These are phyloP conservation scores for Peromyscus leucopus DNA, from an alignment of 2,113 vertebrate genomes.

Conservation along the genomic window DNA sequence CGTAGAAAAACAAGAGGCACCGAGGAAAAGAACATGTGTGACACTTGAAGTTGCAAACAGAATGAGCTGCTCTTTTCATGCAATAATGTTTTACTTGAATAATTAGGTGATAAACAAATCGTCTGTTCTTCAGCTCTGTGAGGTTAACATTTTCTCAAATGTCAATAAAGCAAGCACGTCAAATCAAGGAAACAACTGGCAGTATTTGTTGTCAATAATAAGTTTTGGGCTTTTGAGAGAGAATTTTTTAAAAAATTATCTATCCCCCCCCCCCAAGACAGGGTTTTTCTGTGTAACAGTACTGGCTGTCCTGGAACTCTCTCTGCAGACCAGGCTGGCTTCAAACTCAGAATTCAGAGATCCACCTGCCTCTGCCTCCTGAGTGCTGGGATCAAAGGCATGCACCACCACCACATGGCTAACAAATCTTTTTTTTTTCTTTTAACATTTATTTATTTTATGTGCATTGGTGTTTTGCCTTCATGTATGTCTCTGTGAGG, in stretches of 20 bases:
- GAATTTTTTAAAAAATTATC: not conserved
- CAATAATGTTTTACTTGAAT: not conserved
- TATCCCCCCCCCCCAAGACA: too few relatives aligned
- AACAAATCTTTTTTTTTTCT: too few relatives aligned
- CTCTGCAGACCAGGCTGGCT: not conserved
- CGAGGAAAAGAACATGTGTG: not conserved
- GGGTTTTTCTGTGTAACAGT: too few relatives aligned
- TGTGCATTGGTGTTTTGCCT: too few relatives aligned
- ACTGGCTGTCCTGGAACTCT: too few relatives aligned
- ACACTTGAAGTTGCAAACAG: not conserved
- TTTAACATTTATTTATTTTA: too few relatives aligned
- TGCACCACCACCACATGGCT: not conserved
- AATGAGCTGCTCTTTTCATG: not conserved
- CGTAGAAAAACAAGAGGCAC: not conserved
- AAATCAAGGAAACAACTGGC: not conserved
- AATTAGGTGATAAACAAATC: not conserved
- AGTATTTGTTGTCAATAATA: not conserved
- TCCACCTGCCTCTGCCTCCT: not conserved
- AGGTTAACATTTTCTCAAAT: not conserved
- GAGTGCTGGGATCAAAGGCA: not conserved
- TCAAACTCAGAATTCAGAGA: not conserved
- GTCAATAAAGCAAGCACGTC: not conserved
- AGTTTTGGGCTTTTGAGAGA: not conserved
- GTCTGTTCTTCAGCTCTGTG: not conserved
- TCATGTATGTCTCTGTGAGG: too few relatives aligned